Conservation (phyloP, 2,113 vertebrate genomes). For the Rhineura floridana region DNA sequence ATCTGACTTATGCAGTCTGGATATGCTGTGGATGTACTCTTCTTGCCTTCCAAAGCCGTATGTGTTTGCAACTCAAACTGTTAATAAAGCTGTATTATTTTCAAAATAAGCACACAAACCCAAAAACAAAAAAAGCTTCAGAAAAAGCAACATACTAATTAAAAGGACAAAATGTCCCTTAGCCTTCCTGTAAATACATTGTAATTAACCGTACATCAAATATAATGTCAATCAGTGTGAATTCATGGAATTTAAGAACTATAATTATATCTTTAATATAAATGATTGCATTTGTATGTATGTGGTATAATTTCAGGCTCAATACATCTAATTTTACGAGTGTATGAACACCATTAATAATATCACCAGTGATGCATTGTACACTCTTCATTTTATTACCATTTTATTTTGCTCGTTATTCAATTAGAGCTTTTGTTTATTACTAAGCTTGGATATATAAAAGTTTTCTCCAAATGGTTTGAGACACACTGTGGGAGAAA, state of each 20-base stretch:
- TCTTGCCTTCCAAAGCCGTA: neutral
- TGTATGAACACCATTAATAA: constrained; percentile 35
- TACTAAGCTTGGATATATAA: neutral
- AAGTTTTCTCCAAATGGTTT: neutral
- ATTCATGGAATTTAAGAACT: neutral
- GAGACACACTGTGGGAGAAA: neutral
- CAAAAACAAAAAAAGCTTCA: constrained; percentile 30
- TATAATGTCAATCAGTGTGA: constrained; percentile 30
- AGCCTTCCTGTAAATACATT: neutral
- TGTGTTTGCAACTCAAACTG: neutral
- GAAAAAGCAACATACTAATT: constrained; percentile 8
- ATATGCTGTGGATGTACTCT: neutral
- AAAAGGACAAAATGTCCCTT: neutral
- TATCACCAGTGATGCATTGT: constrained; percentile 9
- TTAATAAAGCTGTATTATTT: neutral
- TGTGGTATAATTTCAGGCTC: constrained; percentile 40
- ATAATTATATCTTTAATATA: constrained; percentile 23
- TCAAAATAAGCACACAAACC: constrained; percentile 12
- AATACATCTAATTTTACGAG: constrained; percentile 29
- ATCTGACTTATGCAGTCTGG: neutral
- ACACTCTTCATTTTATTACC: constrained; percentile 4
- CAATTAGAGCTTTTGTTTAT: constrained; percentile 27
- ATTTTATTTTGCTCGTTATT: constrained; percentile 27
- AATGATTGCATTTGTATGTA: neutral
- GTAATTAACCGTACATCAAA: neutral